Base-by-base conservation (phyloP, 1,140 invertebrate species). In the Dendrolimus punctatus region DNA sequence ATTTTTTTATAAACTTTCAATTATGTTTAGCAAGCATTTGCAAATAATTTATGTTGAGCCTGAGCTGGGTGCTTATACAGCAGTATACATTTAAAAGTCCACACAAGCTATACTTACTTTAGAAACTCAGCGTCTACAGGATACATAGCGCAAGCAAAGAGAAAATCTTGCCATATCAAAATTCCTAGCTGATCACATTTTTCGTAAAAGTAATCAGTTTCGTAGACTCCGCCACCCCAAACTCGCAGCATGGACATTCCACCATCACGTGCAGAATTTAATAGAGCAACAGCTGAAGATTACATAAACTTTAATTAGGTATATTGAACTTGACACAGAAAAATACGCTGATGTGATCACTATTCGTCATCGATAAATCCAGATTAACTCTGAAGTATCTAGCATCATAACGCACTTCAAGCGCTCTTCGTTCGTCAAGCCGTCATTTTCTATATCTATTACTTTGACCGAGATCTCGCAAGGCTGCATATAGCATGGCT, bases 91-190 rank as follows among this genome's bases (percentile, higher is more conserved):
- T 8, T 45, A 45, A 6, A 2, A 8, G 5, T 45, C n/a, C 43
- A 23, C 23, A 23, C 23, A 23, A 23, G 23, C 23, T 23, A 7
- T 38, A 53, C 72, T 80, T 77, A 89, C 87, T 84, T 60, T 3
- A 99, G 81, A 84, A 98, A 99, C 6, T 88, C 74, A 0, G 85
- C 57, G 51, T 91, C 90, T 0, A 91, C 90, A 5, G 98, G 98
- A 87, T 99, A 99, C 92, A 99, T 95, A 5, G 93, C 90, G 76
- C 97, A 99, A 0, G 98, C 98, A 85, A 99, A 99, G 94, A 99
- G 98, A 59, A 99, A 93, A 83, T 99, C 97, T 86, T 97, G 94
- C 95, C 95, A 96, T 43, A 97, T 91, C 63, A 97, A 88, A 37
- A 97, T 93, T 8, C 95, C 95, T 36, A 93, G 84, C 65, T 93